Base-by-base conservation (phyloP, 2,797 vertebrate genomes). In the Mus spretus region DNA sequence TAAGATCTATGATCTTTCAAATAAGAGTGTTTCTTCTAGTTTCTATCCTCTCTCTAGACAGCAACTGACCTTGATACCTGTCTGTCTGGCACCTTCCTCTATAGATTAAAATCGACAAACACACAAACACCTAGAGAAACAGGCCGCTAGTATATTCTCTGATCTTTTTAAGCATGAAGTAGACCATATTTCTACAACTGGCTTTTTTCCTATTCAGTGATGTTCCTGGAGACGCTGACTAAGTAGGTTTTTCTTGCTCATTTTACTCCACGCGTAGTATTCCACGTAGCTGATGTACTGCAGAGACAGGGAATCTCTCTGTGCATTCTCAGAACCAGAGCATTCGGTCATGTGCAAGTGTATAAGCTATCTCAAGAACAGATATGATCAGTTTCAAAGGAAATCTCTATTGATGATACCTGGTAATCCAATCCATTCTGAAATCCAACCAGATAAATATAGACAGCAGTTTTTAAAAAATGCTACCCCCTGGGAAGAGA, bases 371-470 rank as follows among this genome's bases (percentile, higher is more conserved):
- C 37, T 90, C 3, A 47, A 57, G 61, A 79, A 24, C 17, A 70
- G 75, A 67, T 40, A 90, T 28, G 50, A 78, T 40, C 65, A 74
- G 80, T 90, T 91, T 84, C 86, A 84, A 81, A 80, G 72, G 92
- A 57, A 84, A 70, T 77, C 53, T 77, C 65, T 96, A 65, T 4
- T 84, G 22, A 84, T 83, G 67, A 59, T 84, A 74, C 31, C 37
- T 72, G 24, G 55, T 40, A 70, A 94, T 74, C 77, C 24, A 59
- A 74, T 47, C 24, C 31, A 82, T 79, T 65, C 55, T 44, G 67
- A 95, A 89, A 84, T 24, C 85, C 20, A 95, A 90, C 77, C 44
- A 88, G 81, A 77, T 65, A 53, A 84, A 82, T 31, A 74, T 7
- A 11, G 40, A 92, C 1, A 86, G 50, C 10, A 61, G 61, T 26